Evolutionary conservation across 2,888 invertebrate species (phyloP).

Genomic region (Hydriomena furcata): DNA sequence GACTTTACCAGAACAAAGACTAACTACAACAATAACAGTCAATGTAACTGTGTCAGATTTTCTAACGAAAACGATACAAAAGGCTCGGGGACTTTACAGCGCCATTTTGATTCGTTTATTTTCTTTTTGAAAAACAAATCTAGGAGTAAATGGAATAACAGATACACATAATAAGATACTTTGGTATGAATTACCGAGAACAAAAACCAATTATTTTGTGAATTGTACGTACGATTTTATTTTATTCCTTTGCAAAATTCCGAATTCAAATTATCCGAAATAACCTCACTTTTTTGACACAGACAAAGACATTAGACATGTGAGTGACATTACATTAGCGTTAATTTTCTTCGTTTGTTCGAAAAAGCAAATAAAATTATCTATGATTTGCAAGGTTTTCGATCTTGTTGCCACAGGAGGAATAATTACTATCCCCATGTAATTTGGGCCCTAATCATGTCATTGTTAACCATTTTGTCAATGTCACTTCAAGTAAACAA

Average conservation of each 20-base stretch:
- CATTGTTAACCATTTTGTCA: too few species aligned
- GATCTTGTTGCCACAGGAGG: too few species aligned
- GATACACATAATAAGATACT: background rate
- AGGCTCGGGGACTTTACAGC: conserved; percentile 41
- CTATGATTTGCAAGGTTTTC: too few species aligned
- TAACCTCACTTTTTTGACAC: conserved; percentile 21
- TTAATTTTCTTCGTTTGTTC: too few species aligned
- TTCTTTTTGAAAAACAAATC: background rate
- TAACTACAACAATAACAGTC: conserved; percentile 48
- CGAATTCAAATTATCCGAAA: background rate
- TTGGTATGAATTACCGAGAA: background rate
- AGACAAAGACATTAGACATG: background rate
- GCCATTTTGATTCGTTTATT: conserved; percentile 51
- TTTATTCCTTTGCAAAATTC: background rate
- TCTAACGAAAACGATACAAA: conserved; percentile 39
- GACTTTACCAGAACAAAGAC: conserved; percentile 65
- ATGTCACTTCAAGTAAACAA: too few species aligned
- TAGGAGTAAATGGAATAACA: background rate
- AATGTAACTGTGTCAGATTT: conserved; percentile 45
- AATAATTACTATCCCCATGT: too few species aligned
- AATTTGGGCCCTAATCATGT: too few species aligned
- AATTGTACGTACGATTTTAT: conserved; percentile 3
- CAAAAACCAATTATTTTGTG: background rate
- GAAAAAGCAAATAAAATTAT: too few species aligned
- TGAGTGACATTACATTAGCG: too few species aligned